Conservation (phyloP, 64 coral and sea anemone species). For the Catalaphyllia jardinei region DNA sequence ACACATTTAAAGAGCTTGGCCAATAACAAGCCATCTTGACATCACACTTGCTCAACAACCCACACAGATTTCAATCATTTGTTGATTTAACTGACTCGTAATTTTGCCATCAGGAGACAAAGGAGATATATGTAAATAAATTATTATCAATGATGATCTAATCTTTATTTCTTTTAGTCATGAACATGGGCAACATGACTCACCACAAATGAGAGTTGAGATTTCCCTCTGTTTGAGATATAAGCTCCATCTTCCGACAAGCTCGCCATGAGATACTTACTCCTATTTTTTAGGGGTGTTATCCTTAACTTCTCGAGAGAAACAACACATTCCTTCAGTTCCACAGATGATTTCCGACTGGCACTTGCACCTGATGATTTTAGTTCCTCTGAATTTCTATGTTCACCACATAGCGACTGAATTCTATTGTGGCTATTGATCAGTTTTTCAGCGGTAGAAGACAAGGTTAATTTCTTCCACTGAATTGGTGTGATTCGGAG, state of each 20-base stretch:
- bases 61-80: no score
- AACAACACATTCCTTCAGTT: conserved; percentile 70
- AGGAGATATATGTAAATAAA: no score
- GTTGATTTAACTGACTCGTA: no score
- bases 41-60: no score
- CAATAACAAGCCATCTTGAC: no score
- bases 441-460: not conserved
- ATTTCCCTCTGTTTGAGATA: conserved; percentile 18
- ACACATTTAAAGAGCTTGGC: no score
- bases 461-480: not conserved
- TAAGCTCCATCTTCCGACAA: not conserved
- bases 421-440: not conserved
- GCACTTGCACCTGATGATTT: not conserved
- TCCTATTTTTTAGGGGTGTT: conserved; percentile 44
- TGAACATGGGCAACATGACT: not conserved
- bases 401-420: not conserved
- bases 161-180: no score
- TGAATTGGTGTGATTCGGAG: conserved; percentile 30
- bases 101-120: no score
- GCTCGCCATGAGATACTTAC: not conserved
- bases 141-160: no score
- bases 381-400: not conserved
- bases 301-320: conserved; percentile 73
- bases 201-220: conserved; percentile 60
- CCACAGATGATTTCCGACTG: not conserved